Evolutionary conservation across 2,113 vertebrate genomes (phyloP).

Genomic region (Tetrao urogallus): DNA sequence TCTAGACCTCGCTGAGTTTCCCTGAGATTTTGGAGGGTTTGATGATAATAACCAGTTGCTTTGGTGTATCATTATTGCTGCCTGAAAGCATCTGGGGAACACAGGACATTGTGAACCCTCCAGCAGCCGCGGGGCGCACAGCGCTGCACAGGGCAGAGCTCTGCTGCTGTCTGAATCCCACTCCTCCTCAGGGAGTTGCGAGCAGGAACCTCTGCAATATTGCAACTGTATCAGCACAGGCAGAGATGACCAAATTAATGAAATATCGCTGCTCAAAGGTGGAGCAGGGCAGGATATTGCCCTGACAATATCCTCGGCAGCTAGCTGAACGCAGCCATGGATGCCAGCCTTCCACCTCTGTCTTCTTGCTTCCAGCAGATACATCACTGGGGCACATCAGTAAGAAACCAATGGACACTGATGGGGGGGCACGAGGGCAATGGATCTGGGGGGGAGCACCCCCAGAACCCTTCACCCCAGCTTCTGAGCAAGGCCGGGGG

Average conservation of each 20-base stretch:
- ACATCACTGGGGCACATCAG: neutral
- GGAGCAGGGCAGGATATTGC: slow-evolving; percentile 13
- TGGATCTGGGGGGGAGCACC: neutral
- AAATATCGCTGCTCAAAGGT: neutral
- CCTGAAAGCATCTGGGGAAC: slow-evolving; percentile 25
- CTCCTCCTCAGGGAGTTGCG: neutral
- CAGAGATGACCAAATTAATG: neutral
- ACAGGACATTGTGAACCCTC: slow-evolving; percentile 7
- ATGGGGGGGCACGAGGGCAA: neutral
- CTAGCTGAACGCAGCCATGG: neutral
- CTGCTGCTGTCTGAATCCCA: slow-evolving; percentile 11
- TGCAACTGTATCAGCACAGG: neutral
- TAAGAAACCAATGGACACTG: neutral
- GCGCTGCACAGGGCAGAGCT: neutral
- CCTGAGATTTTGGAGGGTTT: slow-evolving; percentile 36
- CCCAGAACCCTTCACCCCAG: too few relatives aligned
- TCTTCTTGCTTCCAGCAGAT: neutral
- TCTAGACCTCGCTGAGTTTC: slow-evolving; percentile 9
- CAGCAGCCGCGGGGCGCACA: slow-evolving; percentile 10
- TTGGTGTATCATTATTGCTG: neutral
- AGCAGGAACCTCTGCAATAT: slow-evolving; percentile 57
- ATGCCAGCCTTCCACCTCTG: neutral
- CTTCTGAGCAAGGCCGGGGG: neutral
- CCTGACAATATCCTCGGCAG: neutral
- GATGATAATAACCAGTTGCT: slow-evolving; percentile 34